These are phyloP conservation scores for Zophobas atratus DNA, from an alignment of 1,140 invertebrate species.

Conservation along the genomic window DNA sequence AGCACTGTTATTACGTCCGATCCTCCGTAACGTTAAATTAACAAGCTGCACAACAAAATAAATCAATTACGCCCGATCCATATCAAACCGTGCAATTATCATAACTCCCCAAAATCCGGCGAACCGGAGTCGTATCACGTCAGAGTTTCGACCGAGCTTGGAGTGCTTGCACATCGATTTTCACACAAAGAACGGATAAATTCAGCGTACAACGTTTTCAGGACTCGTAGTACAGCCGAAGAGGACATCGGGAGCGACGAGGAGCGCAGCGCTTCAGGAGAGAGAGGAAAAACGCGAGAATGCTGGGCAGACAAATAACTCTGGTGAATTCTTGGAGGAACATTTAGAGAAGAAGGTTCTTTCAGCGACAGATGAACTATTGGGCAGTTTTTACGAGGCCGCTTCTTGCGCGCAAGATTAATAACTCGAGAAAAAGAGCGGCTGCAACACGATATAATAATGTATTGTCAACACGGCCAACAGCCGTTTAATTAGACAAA, in stretches of 20 bases:
- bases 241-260: constrained; percentile 22
- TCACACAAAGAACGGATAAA: constrained; percentile 37
- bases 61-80: constrained; percentile 17
- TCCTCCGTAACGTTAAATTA: not conserved
- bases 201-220: constrained; percentile 33
- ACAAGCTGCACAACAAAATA: constrained; percentile 19
- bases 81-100: constrained; percentile 19
- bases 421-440: not conserved
- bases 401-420: not conserved
- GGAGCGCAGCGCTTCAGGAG: not conserved
- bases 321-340: constrained; percentile 34
- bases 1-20: not conserved
- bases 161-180: constrained; percentile 34
- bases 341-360: constrained; percentile 18
- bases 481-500: constrained; percentile 1
- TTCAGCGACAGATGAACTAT: constrained; percentile 44
- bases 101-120: constrained; percentile 23
- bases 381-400: constrained; percentile 13
- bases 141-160: not conserved
- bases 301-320: constrained; percentile 35
- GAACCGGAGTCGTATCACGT: not conserved
- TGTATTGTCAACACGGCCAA: not conserved
- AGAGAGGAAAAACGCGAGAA: not conserved
- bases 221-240: constrained; percentile 26
- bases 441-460: not conserved